Evolutionary conservation across 1,140 invertebrate genomes (phyloP).

Genomic region (Plutomurus gul): DNA sequence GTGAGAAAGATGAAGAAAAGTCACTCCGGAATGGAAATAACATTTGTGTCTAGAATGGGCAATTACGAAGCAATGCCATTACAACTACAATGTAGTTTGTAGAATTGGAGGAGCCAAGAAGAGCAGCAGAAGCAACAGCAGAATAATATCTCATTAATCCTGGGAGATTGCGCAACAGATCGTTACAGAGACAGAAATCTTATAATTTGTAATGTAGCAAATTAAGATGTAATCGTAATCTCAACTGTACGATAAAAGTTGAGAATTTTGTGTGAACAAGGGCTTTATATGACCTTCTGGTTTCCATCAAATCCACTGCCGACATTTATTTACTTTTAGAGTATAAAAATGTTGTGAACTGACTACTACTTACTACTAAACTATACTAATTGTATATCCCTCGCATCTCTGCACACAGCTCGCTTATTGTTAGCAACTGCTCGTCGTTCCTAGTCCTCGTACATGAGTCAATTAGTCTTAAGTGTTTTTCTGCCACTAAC

Average conservation of each 20-base stretch:
- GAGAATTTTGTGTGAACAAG: background rate
- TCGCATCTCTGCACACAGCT: background rate
- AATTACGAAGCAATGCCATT: too few relatives aligned
- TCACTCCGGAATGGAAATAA: too few relatives aligned
- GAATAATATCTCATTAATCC: too few relatives aligned
- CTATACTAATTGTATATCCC: background rate
- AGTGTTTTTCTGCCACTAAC: background rate
- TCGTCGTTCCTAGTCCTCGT: too few relatives aligned
- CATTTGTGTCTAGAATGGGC: too few relatives aligned
- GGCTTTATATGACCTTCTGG: background rate
- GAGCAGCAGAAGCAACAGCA: background rate
- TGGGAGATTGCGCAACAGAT: background rate
- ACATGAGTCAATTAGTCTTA: background rate
- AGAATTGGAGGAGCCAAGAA: background rate
- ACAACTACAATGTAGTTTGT: background rate
- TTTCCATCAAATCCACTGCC: background rate
- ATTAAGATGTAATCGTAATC: conserved; percentile 18
- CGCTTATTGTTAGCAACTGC: background rate
- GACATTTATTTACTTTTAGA: background rate
- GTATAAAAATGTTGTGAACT: too few relatives aligned
- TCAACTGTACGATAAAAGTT: background rate
- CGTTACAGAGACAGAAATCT: background rate
- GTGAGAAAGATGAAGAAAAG: too few relatives aligned
- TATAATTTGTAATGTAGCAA: conserved; percentile 12
- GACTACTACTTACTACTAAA: background rate